A percentile compares a stretch with the other conserved stretches of the same genome.
phyloP scores from a whole-genome alignment of 1,140 invertebrate genomes.

The Yoshiicerus persimilis region DNA sequence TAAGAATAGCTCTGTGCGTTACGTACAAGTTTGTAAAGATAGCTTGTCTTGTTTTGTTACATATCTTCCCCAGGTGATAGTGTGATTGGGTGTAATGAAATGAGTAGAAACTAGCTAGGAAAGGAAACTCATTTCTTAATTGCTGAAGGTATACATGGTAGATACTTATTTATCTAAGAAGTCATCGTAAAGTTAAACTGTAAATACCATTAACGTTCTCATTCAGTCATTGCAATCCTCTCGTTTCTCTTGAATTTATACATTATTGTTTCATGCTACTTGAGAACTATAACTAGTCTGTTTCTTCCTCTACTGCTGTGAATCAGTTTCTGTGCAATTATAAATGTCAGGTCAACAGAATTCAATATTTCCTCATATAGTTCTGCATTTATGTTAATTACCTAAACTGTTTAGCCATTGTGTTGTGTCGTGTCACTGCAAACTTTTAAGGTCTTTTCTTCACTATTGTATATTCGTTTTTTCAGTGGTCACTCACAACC shows the following conservation, averaged over 20 bases:
- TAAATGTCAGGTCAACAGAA: not conserved
- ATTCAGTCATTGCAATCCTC: not conserved
- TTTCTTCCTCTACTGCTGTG: not conserved
- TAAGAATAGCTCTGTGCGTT: not conserved
- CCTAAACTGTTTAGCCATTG: not conserved
- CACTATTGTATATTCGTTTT: not conserved
- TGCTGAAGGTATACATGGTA: not conserved
- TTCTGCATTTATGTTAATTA: not conserved
- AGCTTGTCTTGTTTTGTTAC: not conserved
- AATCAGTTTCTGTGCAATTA: not conserved
- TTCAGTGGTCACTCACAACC: constrained; percentile 27
- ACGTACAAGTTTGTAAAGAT: not conserved
- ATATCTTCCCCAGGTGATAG: not conserved
- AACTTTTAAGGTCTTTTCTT: not conserved
- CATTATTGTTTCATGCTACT: not conserved
- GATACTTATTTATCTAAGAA: not conserved
- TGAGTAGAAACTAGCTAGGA: not conserved
- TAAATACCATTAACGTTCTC: not conserved
- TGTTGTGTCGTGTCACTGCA: not conserved
- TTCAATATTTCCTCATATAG: not conserved
- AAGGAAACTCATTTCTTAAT: not conserved
- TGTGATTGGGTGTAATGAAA: not conserved
- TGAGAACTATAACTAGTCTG: not conserved
- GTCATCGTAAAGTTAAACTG: not conserved
- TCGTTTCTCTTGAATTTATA: not conserved